phyloP scores from a whole-genome alignment of 2,797 vertebrate species.

The Tangara arthus region DNA sequence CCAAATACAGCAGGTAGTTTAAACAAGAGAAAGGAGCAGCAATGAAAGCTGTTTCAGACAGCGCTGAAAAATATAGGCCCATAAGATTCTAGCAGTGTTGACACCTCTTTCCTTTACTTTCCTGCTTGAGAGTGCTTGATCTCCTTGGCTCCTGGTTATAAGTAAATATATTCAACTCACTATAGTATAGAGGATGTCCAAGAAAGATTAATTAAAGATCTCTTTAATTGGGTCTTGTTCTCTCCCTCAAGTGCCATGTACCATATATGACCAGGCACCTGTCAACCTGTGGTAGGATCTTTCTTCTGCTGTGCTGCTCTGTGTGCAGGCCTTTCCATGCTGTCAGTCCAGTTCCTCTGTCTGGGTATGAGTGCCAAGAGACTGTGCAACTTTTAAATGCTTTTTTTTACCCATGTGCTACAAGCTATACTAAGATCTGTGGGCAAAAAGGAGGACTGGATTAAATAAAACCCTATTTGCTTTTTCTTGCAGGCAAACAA shows the following conservation, averaged over 20 bases:
- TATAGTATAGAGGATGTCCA: neutral
- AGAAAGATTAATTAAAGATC: neutral
- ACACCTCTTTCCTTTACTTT: neutral
- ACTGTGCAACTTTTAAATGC: neutral
- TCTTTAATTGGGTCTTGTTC: neutral
- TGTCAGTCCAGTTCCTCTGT: neutral
- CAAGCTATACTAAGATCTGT: neutral
- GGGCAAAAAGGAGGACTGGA: neutral
- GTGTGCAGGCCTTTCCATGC: neutral
- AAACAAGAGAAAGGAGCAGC: neutral
- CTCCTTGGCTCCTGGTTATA: neutral
- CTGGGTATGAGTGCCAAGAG: neutral
- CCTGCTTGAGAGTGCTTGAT: neutral
- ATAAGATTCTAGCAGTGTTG: neutral
- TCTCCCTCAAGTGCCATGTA: neutral
- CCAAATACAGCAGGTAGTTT: neutral
- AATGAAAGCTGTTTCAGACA: neutral
- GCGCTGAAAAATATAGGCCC: neutral
- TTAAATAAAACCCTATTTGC: neutral
- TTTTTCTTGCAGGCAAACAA: conserved; percentile 84
- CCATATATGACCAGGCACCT: neutral
- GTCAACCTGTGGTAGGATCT: neutral
- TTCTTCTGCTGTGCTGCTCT: neutral
- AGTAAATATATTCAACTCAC: neutral
- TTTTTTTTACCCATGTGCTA: neutral